A percentile compares a stretch with the other conserved stretches of the same genome.
phyloP scores from a whole-genome alignment of 35 echinoderm and acorn worm species.

The Apostichopus californicus region DNA sequence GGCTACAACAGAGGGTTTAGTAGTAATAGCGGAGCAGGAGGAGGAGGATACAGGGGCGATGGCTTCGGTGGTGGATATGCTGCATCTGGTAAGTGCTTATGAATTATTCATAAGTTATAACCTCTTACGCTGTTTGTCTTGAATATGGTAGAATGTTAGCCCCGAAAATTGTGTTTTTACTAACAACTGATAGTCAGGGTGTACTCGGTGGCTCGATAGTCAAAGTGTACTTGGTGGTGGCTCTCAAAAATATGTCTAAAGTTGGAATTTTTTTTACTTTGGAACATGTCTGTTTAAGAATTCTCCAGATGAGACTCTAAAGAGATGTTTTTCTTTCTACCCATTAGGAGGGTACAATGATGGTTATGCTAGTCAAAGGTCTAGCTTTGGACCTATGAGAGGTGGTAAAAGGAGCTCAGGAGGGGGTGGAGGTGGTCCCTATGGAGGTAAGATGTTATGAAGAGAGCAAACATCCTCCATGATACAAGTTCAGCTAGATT shows the following conservation, averaged over 20 bases:
- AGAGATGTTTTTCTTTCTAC: conserved; percentile 10
- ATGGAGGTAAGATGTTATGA: conserved; percentile 43
- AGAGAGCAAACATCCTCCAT: neutral
- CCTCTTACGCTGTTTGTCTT: no score
- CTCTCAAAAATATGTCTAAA: no score
- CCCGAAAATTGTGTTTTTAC: no score
- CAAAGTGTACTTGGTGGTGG: no score
- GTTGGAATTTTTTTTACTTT: no score
- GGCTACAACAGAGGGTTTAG: conserved; percentile 22
- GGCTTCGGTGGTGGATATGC: conserved; percentile 36
- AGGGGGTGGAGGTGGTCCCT: conserved; percentile 32
- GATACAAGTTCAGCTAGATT: neutral
- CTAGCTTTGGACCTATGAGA: conserved; percentile 40
- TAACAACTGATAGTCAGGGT: no score
- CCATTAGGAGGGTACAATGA: conserved; percentile 18
- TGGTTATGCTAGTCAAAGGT: conserved; percentile 13
- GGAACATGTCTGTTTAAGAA: neutral
- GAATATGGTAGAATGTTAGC: no score
- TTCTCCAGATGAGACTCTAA: neutral
- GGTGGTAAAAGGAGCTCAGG: conserved; percentile 15
- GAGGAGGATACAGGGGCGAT: conserved; percentile 26
- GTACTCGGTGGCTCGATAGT: no score
- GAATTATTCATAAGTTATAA: neutral
- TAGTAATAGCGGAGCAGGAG: neutral
- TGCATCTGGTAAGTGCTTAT: conserved; percentile 17